A percentile compares a stretch with the other conserved stretches of the same genome.
Conservation (phyloP, 2,888 invertebrate species). For the Drosophila picticornis region DNA sequence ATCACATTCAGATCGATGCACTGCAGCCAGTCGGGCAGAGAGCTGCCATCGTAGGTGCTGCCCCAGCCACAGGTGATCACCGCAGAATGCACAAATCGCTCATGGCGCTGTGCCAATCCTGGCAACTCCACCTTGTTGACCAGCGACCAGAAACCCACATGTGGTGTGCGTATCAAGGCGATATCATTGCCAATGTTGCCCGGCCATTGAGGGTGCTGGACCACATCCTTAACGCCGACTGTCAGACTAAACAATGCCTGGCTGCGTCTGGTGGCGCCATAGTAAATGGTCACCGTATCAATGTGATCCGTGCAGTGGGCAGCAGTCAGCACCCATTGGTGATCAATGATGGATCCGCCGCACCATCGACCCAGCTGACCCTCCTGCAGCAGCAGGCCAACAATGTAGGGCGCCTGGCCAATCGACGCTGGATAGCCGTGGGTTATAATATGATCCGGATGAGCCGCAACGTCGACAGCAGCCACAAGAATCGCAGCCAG, state of each 20-base stretch:
- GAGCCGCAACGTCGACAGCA: constrained; percentile 23
- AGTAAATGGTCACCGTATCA: constrained; percentile 55
- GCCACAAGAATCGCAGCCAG: constrained; percentile 28
- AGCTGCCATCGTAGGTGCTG: constrained; percentile 60
- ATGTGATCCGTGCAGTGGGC: constrained; percentile 66
- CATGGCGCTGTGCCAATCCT: constrained; percentile 7
- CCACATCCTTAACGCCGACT: constrained; percentile 45
- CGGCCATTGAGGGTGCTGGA: constrained; percentile 81
- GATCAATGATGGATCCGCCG: constrained; percentile 46
- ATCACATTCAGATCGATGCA: constrained; percentile 64
- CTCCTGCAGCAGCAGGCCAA: constrained; percentile 46
- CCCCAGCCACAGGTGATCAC: constrained; percentile 76
- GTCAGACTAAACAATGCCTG: constrained; percentile 47
- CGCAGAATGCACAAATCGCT: constrained; percentile 12
- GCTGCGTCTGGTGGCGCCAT: constrained; percentile 68
- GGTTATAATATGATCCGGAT: constrained; percentile 61
- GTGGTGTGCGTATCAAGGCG: constrained; percentile 55
- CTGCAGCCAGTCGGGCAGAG: constrained; percentile 78
- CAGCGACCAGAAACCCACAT: constrained; percentile 43
- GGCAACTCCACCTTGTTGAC: constrained; percentile 43
- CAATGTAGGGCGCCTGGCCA: constrained; percentile 68
- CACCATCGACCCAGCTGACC: constrained; percentile 51
- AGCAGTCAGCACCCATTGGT: constrained; percentile 47
- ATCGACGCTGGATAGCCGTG: constrained; percentile 57
- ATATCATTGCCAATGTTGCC: constrained; percentile 59